Conservation (phyloP, 2,113 vertebrate genomes). For the Odontophorus gujanensis region DNA sequence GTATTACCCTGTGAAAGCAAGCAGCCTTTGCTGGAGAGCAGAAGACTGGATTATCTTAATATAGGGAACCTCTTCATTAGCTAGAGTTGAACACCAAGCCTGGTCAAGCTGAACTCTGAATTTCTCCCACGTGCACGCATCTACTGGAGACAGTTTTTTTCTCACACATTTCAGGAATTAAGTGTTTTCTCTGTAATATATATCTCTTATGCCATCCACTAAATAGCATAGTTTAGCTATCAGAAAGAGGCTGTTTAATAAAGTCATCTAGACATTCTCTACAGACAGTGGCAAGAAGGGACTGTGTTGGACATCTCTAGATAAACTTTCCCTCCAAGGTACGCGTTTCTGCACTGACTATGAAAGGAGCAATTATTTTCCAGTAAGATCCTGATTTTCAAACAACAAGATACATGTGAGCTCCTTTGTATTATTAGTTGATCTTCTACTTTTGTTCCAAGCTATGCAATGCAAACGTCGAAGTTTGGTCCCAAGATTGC, state of each 20-base stretch:
- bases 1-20: background rate
- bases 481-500: background rate
- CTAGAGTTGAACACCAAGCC: background rate
- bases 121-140: background rate
- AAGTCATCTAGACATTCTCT: slow-evolving; percentile 24
- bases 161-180: background rate
- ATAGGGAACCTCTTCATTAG: background rate
- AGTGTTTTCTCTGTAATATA: background rate
- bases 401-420: background rate
- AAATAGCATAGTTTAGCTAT: background rate
- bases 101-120: background rate
- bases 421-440: background rate
- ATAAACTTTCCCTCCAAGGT: background rate
- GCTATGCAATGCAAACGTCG: background rate
- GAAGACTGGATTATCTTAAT: background rate
- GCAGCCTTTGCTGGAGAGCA: background rate
- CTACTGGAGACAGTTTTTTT: background rate
- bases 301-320: slow-evolving; percentile 12
- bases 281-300: slow-evolving; percentile 5
- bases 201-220: background rate
- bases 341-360: background rate
- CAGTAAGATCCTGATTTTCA: background rate
- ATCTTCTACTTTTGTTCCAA: background rate
- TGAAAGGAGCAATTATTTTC: slow-evolving; percentile 10
- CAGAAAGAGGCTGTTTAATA: background rate